phyloP scores from a whole-genome alignment of 2,113 vertebrate species.

The Coregonus clupeaformis region DNA sequence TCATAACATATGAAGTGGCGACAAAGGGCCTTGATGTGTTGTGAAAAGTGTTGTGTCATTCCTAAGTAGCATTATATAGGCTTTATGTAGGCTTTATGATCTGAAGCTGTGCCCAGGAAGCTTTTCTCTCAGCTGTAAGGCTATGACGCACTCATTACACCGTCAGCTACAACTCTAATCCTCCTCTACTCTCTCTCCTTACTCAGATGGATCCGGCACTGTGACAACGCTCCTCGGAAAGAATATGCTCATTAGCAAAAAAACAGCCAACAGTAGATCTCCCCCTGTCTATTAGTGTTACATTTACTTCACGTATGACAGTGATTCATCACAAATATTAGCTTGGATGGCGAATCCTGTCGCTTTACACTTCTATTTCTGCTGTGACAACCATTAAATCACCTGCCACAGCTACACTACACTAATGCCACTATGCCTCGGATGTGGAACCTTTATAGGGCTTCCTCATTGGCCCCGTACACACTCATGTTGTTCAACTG shows the following conservation, averaged over 20 bases:
- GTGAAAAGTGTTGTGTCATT: background rate
- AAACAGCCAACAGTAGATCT: slow-evolving; percentile 66
- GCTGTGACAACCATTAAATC: slow-evolving; percentile 73
- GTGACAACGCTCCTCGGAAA: slow-evolving; percentile 62
- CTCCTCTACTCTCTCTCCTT: slow-evolving; percentile 51
- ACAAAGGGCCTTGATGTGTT: background rate
- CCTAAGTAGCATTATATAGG: background rate
- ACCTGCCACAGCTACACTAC: slow-evolving; percentile 61
- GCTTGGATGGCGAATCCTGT: slow-evolving; percentile 70
- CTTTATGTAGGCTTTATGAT: background rate
- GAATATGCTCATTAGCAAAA: slow-evolving; percentile 65
- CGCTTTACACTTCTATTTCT: slow-evolving; percentile 56
- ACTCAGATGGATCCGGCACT: slow-evolving; percentile 48
- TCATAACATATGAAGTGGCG: too few species aligned
- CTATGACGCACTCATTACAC: slow-evolving; percentile 58
- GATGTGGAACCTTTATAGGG: slow-evolving; percentile 30
- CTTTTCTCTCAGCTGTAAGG: slow-evolving; percentile 30
- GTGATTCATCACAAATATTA: slow-evolving; percentile 73
- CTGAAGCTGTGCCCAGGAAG: slow-evolving; percentile 20
- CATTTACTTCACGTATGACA: slow-evolving; percentile 66
- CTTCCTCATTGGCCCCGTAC: background rate
- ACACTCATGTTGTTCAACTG: too few species aligned
- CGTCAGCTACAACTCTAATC: slow-evolving; percentile 47
- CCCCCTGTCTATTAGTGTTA: slow-evolving; percentile 67
- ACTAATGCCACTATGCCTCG: slow-evolving; percentile 47